Percentiles rank a stretch among this genome's conserved stretches.
phyloP scores from a whole-genome alignment of 2,797 vertebrate species.

The Crenuchus spilurus region DNA sequence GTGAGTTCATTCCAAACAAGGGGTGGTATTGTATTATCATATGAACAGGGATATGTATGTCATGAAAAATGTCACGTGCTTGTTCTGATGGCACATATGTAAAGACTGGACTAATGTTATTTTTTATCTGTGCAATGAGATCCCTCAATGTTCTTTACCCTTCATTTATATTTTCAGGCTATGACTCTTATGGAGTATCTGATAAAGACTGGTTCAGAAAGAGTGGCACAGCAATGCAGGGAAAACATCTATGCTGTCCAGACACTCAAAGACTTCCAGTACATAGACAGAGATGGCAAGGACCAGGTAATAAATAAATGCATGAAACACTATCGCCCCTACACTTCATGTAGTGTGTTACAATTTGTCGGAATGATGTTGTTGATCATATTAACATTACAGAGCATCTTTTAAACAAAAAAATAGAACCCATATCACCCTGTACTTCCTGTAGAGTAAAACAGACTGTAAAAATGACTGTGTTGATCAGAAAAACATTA shows the following conservation, averaged over 20 bases:
- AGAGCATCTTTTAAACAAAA: too few species aligned
- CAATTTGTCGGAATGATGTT: background rate
- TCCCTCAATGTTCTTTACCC: background rate
- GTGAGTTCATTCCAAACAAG: too few species aligned
- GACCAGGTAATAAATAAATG: conserved; percentile 91
- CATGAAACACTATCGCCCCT: too few species aligned
- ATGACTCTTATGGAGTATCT: conserved; percentile 96
- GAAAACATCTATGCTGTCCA: conserved; percentile 95
- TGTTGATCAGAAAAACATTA: too few species aligned
- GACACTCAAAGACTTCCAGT: conserved; percentile 94
- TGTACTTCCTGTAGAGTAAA: background rate
- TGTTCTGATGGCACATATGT: too few species aligned
- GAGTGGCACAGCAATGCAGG: conserved; percentile 92
- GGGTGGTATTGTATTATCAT: too few species aligned
- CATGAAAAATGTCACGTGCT: too few species aligned
- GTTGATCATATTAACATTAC: too few species aligned
- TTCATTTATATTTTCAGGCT: conserved; percentile 72
- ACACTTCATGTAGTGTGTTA: background rate
- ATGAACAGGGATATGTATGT: too few species aligned
- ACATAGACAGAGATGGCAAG: conserved; percentile 91
- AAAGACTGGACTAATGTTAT: too few species aligned
- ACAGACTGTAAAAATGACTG: background rate
- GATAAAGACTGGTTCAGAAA: conserved; percentile 93
- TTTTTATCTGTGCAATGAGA: too few species aligned
- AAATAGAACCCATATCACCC: too few species aligned